Conservation (phyloP, 2,888 invertebrate species). For the Nomada ruficornis region DNA sequence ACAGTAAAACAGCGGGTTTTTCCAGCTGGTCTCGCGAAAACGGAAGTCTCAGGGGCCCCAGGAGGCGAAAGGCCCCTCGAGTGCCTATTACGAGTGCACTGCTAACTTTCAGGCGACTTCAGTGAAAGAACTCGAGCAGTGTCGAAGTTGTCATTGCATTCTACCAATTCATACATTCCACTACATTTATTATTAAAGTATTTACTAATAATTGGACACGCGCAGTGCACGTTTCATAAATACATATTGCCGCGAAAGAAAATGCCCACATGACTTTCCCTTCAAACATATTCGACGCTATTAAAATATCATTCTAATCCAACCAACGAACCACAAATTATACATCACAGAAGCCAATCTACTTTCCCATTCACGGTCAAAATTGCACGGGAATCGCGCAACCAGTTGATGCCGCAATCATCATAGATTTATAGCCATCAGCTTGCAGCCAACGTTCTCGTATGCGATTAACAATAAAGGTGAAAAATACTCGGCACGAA, state of each 20-base stretch:
- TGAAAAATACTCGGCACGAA: slow-evolving; percentile 35
- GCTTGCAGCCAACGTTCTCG: not conserved
- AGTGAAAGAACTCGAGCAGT: slow-evolving; percentile 70
- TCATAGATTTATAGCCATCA: slow-evolving; percentile 1
- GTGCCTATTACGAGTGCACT: slow-evolving; percentile 59
- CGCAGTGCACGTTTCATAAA: no score
- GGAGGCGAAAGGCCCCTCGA: slow-evolving; percentile 71
- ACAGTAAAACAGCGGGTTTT: slow-evolving; percentile 59
- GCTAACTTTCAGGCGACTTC: slow-evolving; percentile 41
- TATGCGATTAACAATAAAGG: slow-evolving; percentile 38
- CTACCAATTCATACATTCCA: slow-evolving; percentile 59
- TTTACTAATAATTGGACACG: no score
- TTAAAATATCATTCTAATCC: not conserved
- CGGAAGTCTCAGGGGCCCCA: slow-evolving; percentile 75
- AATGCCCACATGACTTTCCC: no score
- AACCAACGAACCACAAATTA: not conserved
- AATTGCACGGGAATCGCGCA: slow-evolving; percentile 17
- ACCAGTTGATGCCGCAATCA: slow-evolving; percentile 18
- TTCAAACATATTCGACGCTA: no score
- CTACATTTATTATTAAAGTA: slow-evolving; percentile 25
- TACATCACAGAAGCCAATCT: not conserved
- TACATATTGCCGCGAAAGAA: no score
- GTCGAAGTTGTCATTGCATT: slow-evolving; percentile 60
- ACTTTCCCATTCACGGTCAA: slow-evolving; percentile 28
- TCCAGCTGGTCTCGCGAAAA: slow-evolving; percentile 67